A percentile compares a stretch with the other conserved stretches of the same genome.
Evolutionary conservation across 2,797 vertebrate genomes (phyloP).

Genomic region (Picus viridis): DNA sequence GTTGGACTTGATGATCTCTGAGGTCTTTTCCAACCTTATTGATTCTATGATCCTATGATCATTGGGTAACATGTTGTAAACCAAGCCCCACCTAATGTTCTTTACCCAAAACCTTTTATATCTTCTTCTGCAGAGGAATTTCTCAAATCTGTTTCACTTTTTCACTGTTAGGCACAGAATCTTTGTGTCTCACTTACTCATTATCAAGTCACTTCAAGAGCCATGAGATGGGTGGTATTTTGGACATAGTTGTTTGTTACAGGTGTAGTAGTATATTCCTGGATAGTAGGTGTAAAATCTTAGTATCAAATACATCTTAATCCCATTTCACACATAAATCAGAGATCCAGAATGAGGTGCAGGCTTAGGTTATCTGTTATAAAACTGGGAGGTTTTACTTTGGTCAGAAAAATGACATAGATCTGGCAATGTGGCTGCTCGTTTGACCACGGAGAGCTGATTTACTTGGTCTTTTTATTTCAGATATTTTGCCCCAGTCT

Average conservation of each 20-base stretch:
- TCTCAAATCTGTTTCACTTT: not conserved
- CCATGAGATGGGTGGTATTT: not conserved
- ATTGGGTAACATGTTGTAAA: not conserved
- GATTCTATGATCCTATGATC: not conserved
- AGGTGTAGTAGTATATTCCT: not conserved
- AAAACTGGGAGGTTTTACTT: not conserved
- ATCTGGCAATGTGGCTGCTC: not conserved
- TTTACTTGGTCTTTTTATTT: slow-evolving; percentile 25
- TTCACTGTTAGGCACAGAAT: not conserved
- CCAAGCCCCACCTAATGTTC: not conserved
- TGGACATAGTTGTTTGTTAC: not conserved
- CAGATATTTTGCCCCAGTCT: slow-evolving; percentile 86
- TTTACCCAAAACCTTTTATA: not conserved
- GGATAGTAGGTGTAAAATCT: not conserved
- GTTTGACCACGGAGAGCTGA: not conserved
- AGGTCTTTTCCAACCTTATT: too few species aligned
- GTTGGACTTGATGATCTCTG: too few species aligned
- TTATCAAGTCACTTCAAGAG: not conserved
- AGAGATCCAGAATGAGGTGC: not conserved
- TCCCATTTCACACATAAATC: not conserved
- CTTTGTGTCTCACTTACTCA: not conserved
- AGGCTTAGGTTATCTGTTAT: not conserved
- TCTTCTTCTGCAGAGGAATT: not conserved
- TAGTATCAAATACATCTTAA: not conserved
- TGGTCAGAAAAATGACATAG: not conserved